Evolutionary conservation across 1,140 invertebrate species (phyloP).

Genomic region (Lerema accius): DNA sequence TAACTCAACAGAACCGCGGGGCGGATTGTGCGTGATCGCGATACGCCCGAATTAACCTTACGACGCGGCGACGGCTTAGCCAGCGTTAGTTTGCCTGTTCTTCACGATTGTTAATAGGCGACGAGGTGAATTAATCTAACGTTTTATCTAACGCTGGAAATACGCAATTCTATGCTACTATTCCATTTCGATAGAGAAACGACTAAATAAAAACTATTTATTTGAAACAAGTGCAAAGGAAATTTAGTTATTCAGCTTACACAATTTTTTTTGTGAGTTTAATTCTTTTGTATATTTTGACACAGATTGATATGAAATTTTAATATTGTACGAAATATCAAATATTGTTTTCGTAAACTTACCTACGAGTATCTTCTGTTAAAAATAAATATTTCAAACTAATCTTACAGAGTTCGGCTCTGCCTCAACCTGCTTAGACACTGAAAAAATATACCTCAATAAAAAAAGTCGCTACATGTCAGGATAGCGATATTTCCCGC

Average conservation of each 20-base stretch:
- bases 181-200: too few relatives aligned
- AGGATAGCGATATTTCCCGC: slow-evolving; percentile 66
- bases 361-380: too few relatives aligned
- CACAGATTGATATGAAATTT: too few relatives aligned
- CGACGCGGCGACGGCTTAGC: slow-evolving; percentile 54
- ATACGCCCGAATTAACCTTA: slow-evolving; percentile 73
- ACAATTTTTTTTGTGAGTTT: too few relatives aligned
- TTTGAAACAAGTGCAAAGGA: too few relatives aligned
- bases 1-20: slow-evolving; percentile 79
- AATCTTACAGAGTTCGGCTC: slow-evolving; percentile 48
- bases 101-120: slow-evolving; percentile 42
- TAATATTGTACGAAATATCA: too few relatives aligned
- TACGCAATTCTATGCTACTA: neutral
- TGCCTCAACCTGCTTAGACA: slow-evolving; percentile 66
- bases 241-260: too few relatives aligned
- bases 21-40: slow-evolving; percentile 76
- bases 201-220: too few relatives aligned
- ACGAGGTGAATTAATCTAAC: slow-evolving; percentile 38
- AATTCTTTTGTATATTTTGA: too few relatives aligned
- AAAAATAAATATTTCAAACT: too few relatives aligned
- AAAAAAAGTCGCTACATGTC: slow-evolving; percentile 59
- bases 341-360: too few relatives aligned
- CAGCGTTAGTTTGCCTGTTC: slow-evolving; percentile 40
- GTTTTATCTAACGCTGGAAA: slow-evolving; percentile 25
- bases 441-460: slow-evolving; percentile 55